A percentile compares a stretch with the other conserved stretches of the same genome.
Evolutionary conservation across 2,113 vertebrate species (phyloP).

Genomic region (Lathamus discolor): DNA sequence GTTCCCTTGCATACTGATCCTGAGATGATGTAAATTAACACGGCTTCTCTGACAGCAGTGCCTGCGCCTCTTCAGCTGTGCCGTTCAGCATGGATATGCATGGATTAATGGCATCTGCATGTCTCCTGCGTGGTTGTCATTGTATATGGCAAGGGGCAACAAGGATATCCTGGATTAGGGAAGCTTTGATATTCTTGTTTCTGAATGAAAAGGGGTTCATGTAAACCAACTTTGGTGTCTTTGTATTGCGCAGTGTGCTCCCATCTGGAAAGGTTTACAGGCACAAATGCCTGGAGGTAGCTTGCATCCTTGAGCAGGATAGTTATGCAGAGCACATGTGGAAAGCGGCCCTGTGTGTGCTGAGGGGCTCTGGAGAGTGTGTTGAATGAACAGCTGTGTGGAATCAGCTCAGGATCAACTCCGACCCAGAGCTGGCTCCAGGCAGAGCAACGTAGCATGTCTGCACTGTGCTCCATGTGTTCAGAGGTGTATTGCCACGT

Average conservation of each 20-base stretch:
- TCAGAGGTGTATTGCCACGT: neutral
- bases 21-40: neutral
- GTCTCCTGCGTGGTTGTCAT: neutral
- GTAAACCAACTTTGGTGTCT: neutral
- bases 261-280: neutral
- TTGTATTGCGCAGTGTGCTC: neutral
- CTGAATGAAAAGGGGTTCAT: neutral
- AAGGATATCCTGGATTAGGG: neutral
- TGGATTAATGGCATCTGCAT: neutral
- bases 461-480: rapidly evolving
- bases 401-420: neutral
- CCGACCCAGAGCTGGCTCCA: neutral
- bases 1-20: neutral
- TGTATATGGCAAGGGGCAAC: neutral
- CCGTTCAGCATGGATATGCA: neutral
- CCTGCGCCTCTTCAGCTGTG: neutral
- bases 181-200: neutral
- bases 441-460: rapidly evolving
- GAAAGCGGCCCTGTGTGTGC: neutral
- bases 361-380: neutral
- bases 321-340: neutral
- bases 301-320: neutral
- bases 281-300: neutral
- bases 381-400: neutral
- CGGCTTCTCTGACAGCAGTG: neutral